Conservation (phyloP, 2,113 vertebrate genomes). For the Stictonetta naevosa region DNA sequence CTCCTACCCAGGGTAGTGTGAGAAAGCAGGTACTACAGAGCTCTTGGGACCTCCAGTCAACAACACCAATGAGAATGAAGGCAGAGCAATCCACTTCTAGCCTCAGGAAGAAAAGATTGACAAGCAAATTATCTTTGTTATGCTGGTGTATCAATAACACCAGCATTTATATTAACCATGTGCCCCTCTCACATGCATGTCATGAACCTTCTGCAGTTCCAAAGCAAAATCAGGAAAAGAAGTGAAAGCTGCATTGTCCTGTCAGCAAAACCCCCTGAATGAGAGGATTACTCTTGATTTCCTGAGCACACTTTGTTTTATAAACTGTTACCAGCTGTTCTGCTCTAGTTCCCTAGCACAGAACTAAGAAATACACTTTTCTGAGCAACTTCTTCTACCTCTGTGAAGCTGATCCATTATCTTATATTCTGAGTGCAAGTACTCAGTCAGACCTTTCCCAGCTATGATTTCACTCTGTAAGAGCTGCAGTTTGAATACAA, state of each 20-base stretch:
- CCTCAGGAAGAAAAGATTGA: fast-evolving
- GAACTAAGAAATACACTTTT: fast-evolving
- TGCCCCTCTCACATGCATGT: not conserved
- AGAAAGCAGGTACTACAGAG: not conserved
- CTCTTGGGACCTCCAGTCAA: not conserved
- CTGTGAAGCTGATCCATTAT: not conserved
- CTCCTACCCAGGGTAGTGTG: no score
- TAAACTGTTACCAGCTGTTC: not conserved
- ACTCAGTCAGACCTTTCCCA: not conserved
- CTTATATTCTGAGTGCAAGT: not conserved
- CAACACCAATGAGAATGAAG: not conserved
- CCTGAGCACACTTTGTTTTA: not conserved
- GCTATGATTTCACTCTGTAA: not conserved
- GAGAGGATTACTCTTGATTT: not conserved
- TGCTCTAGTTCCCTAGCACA: not conserved
- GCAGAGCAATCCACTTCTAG: not conserved
- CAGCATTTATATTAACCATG: not conserved
- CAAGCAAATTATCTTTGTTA: not conserved
- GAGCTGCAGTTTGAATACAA: not conserved
- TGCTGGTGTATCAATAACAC: not conserved
- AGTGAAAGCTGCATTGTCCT: not conserved
- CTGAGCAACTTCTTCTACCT: not conserved
- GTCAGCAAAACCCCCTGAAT: not conserved
- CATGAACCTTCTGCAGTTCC: not conserved
- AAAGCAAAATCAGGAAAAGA: not conserved